These are phyloP conservation scores for Tribolium castaneum DNA, from an alignment of 1,140 invertebrate genomes.

Conservation along the genomic window DNA sequence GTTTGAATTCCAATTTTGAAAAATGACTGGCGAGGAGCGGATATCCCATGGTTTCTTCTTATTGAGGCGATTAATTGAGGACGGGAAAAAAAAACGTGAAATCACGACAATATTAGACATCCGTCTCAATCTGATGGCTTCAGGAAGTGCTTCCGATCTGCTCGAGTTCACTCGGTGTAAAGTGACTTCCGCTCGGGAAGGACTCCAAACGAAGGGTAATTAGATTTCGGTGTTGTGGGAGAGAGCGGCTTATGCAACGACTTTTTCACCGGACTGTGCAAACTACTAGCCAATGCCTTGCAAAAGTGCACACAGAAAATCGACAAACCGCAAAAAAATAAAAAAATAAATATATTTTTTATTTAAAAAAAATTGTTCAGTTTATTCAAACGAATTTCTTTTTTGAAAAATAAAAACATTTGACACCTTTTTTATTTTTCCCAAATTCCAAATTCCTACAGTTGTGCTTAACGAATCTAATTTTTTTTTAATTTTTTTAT, in stretches of 20 bases:
- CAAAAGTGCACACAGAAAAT: too few relatives aligned
- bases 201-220: neutral
- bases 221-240: neutral
- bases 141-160: constrained; percentile 51
- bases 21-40: neutral
- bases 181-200: constrained; percentile 43
- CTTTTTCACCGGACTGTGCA: neutral
- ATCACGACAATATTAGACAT: constrained; percentile 40
- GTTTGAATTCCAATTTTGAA: constrained; percentile 29
- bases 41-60: constrained; percentile 22
- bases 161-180: constrained; percentile 47
- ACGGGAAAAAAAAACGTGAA: constrained; percentile 8
- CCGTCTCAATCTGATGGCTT: constrained; percentile 51
- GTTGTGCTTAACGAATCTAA: too few relatives aligned
- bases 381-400: too few relatives aligned
- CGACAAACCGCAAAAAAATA: too few relatives aligned
- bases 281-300: too few relatives aligned
- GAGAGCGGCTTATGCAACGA: neutral
- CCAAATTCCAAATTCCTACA: too few relatives aligned
- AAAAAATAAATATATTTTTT: too few relatives aligned
- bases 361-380: too few relatives aligned
- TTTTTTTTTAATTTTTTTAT: too few relatives aligned
- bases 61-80: neutral
- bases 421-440: too few relatives aligned
- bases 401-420: too few relatives aligned